Conservation (phyloP, 2,113 vertebrate species). For the Psephotus haematonotus region DNA sequence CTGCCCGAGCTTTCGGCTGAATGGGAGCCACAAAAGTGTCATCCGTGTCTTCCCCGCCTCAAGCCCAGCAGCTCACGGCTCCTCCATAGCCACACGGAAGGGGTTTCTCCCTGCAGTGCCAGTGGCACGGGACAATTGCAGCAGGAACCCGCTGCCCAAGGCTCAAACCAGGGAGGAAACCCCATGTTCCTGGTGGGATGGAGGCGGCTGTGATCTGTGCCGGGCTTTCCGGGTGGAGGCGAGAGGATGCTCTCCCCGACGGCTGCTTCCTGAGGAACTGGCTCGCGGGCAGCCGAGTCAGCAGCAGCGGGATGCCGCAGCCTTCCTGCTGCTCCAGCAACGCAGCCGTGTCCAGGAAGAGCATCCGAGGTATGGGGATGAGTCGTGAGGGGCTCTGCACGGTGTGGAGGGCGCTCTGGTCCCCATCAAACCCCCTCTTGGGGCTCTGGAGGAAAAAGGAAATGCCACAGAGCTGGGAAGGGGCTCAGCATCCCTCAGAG, state of each 20-base stretch:
- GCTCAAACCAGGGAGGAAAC: not conserved
- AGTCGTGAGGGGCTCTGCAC: not conserved
- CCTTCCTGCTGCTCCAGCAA: constrained; percentile 30
- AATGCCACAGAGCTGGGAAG: not conserved
- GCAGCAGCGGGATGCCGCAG: not conserved
- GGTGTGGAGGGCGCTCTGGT: rapidly evolving
- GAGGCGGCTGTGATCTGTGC: not conserved
- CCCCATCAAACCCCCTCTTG: not conserved
- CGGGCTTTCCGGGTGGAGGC: constrained; percentile 8
- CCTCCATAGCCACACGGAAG: not conserved
- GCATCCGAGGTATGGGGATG: not conserved
- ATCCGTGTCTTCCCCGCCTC: not conserved
- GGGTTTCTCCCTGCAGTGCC: not conserved
- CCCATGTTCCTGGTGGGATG: not conserved
- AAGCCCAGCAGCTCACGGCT: not conserved
- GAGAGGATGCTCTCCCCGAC: constrained; percentile 19
- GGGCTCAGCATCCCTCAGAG: not conserved
- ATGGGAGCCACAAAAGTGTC: not conserved
- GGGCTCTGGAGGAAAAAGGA: not conserved
- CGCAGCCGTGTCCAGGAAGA: not conserved
- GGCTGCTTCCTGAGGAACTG: constrained; percentile 47
- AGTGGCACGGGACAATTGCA: not conserved
- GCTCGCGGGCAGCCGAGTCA: not conserved
- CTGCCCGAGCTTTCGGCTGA: not conserved
- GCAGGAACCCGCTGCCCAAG: not conserved